phyloP scores from a whole-genome alignment of 1,140 invertebrate genomes.

The Pollicipes pollicipes region DNA sequence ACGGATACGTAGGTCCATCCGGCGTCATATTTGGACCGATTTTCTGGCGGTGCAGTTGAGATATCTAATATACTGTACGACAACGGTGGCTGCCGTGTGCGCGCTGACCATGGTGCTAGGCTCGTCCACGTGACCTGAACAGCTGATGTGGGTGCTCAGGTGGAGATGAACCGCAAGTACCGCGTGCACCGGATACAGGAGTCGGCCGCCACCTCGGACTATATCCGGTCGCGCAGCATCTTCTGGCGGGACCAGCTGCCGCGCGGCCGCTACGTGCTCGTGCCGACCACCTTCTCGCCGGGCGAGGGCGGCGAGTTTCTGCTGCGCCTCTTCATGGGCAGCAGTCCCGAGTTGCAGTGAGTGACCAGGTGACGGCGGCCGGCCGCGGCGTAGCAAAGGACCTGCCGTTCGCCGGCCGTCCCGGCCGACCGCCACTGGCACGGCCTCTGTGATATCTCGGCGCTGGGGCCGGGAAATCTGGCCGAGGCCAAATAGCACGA shows the following conservation, averaged over 20 bases:
- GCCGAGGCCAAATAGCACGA: too few relatives aligned
- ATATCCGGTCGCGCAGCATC: slow-evolving; percentile 34
- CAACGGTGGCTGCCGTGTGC: too few relatives aligned
- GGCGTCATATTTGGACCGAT: too few relatives aligned
- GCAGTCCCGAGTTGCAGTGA: slow-evolving; percentile 22
- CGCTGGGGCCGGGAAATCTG: too few relatives aligned
- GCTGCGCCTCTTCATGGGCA: slow-evolving; percentile 37
- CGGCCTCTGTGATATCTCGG: too few relatives aligned
- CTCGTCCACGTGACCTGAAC: neutral
- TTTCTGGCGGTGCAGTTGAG: neutral
- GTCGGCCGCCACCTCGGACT: slow-evolving; percentile 31
- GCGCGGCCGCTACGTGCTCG: slow-evolving; percentile 40
- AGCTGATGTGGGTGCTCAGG: slow-evolving; percentile 23
- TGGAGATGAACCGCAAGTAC: slow-evolving; percentile 39
- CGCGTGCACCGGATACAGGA: slow-evolving; percentile 32
- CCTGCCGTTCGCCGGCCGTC: too few relatives aligned
- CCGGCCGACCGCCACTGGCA: too few relatives aligned
- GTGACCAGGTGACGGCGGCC: too few relatives aligned
- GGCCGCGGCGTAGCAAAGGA: too few relatives aligned
- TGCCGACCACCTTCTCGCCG: slow-evolving; percentile 43
- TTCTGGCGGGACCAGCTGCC: slow-evolving; percentile 32
- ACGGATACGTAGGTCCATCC: neutral
- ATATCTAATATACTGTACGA: neutral
- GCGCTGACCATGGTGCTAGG: neutral
- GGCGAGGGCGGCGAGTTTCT: slow-evolving; percentile 37